Conservation (phyloP, 2,113 vertebrate genomes). For the Excalfactoria chinensis region DNA sequence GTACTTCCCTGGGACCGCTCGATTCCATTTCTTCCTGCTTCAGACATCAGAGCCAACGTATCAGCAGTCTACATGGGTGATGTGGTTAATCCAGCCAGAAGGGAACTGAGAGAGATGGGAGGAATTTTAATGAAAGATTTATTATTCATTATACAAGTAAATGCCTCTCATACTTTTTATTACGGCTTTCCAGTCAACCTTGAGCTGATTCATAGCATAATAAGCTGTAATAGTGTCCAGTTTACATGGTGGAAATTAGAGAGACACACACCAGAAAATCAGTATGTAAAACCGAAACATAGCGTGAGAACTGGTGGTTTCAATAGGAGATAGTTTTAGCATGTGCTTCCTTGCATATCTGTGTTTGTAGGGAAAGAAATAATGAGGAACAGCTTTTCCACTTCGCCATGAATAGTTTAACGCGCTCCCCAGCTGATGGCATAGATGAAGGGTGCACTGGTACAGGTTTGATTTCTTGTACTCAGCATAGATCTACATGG, state of each 20-base stretch:
- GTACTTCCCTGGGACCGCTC: not conserved
- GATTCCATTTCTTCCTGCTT: not conserved
- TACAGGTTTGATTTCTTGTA: not conserved
- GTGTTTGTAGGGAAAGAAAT: not conserved
- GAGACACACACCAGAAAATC: not conserved
- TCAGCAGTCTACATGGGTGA: slow-evolving; percentile 4
- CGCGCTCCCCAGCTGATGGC: not conserved
- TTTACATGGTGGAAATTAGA: not conserved
- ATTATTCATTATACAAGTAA: slow-evolving; percentile 28
- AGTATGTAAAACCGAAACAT: not conserved
- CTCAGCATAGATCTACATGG: not conserved
- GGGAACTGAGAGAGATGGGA: not conserved
- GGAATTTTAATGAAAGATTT: slow-evolving; percentile 27
- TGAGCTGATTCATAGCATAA: not conserved
- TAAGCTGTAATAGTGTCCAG: not conserved
- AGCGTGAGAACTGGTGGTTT: not conserved
- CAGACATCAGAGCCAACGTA: not conserved
- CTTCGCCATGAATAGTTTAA: not conserved
- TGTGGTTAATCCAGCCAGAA: slow-evolving; percentile 13
- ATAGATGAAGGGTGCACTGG: not conserved
- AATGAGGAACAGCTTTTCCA: not conserved
- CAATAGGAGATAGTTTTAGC: not conserved
- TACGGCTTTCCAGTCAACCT: not conserved
- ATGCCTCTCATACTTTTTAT: not conserved
- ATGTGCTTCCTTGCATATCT: not conserved